Conservation (phyloP, 1,140 invertebrate genomes). For the Pseudobourletiella spinata region DNA sequence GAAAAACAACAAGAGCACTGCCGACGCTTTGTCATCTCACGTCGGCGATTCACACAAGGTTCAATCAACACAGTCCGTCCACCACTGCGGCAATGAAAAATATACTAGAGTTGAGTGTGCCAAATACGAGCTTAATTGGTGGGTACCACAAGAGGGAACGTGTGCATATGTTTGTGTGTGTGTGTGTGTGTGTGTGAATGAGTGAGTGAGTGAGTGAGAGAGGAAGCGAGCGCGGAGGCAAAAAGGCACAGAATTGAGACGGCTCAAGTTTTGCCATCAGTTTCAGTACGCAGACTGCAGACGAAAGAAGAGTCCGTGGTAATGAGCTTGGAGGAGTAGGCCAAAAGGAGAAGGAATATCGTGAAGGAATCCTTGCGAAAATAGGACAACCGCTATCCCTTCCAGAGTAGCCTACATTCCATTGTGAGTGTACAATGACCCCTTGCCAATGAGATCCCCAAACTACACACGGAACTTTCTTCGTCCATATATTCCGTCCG, state of each 20-base stretch:
- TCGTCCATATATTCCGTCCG: background rate
- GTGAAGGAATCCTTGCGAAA: conserved; percentile 30
- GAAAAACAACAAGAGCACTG: too few species aligned
- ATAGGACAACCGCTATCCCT: conserved; percentile 36
- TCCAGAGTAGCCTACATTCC: conserved; percentile 31
- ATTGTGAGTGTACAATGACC: background rate
- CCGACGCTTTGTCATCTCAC: too few species aligned
- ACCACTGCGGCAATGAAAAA: too few species aligned
- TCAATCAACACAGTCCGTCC: too few species aligned
- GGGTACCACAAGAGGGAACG: too few species aligned
- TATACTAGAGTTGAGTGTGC: too few species aligned
- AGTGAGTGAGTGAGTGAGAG: background rate
- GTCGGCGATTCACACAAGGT: too few species aligned
- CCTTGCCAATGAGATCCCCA: background rate
- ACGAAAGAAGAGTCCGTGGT: background rate
- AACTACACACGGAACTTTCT: conserved; percentile 1
- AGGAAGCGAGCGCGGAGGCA: background rate
- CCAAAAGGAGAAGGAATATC: conserved; percentile 33
- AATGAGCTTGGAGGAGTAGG: conserved; percentile 20
- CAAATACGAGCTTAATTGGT: too few species aligned
- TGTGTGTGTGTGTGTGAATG: too few species aligned
- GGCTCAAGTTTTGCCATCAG: background rate
- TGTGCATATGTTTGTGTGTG: too few species aligned
- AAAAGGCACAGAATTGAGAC: too few species aligned
- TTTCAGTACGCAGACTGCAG: background rate